These are phyloP conservation scores for Syngnathoides biaculeatus DNA, from an alignment of 2,113 vertebrate species.

Conservation along the genomic window DNA sequence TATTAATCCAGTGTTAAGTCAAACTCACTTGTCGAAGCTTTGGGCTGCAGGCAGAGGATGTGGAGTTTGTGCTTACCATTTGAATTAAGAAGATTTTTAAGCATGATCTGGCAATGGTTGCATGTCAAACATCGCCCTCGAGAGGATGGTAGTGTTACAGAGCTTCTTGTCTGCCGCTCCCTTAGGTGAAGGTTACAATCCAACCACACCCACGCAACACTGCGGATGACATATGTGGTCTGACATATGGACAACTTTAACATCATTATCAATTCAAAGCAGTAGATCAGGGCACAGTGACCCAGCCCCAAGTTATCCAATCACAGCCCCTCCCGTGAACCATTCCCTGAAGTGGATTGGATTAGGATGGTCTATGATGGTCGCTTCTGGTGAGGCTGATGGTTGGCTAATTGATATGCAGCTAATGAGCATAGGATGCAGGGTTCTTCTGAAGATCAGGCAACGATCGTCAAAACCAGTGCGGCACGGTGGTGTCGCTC, in stretches of 20 bases:
- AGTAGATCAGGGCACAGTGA: slow-evolving; percentile 50
- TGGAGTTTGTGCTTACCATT: slow-evolving; percentile 11
- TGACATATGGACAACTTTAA: slow-evolving; percentile 69
- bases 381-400: slow-evolving; percentile 40
- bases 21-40: not conserved
- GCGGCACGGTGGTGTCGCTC: no score
- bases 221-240: slow-evolving; percentile 12
- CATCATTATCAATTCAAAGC: slow-evolving; percentile 68
- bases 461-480: no score
- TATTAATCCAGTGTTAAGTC: not conserved
- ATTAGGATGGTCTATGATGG: slow-evolving; percentile 51
- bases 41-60: slow-evolving; percentile 15
- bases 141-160: slow-evolving; percentile 43
- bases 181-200: slow-evolving; percentile 40
- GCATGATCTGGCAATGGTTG: slow-evolving; percentile 25
- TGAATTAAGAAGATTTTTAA: slow-evolving; percentile 38
- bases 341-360: slow-evolving; percentile 60
- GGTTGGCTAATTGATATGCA: slow-evolving; percentile 66
- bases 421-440: slow-evolving; percentile 31
- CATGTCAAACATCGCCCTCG: slow-evolving; percentile 38
- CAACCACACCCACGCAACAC: slow-evolving; percentile 19
- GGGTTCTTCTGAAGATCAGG: not conserved
- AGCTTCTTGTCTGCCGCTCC: slow-evolving; percentile 47
- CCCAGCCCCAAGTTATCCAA: slow-evolving; percentile 66
- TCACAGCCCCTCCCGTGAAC: slow-evolving; percentile 50